phyloP scores from a whole-genome alignment of 1,140 invertebrate species.

The Holotrichia oblita region DNA sequence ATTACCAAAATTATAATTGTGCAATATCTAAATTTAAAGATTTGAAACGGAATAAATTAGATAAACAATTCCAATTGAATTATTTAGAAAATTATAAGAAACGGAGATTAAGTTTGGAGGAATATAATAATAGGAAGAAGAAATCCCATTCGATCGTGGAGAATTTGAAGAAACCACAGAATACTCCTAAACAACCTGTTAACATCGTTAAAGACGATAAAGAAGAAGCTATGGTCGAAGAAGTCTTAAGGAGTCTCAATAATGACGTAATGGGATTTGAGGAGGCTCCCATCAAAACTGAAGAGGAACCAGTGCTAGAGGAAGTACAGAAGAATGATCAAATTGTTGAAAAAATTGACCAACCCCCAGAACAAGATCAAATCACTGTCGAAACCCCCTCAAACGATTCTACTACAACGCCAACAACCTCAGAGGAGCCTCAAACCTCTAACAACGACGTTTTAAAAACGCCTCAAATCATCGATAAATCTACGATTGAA shows the following conservation, averaged over 20 bases:
- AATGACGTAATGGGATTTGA: not conserved
- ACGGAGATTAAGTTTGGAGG: constrained; percentile 41
- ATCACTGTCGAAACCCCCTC: not conserved
- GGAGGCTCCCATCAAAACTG: not conserved
- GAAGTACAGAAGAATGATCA: not conserved
- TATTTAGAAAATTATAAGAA: not conserved
- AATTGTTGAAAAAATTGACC: not conserved
- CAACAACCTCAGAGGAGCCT: not conserved
- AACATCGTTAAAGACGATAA: not conserved
- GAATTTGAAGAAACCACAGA: not conserved
- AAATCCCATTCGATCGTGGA: not conserved
- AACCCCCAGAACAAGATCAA: not conserved
- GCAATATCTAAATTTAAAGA: not conserved
- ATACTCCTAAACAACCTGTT: not conserved
- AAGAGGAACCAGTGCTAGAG: not conserved
- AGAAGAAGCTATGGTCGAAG: not conserved
- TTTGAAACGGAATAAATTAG: not conserved
- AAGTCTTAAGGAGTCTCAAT: not conserved
- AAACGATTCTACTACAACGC: not conserved
- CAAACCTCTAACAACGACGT: too few species aligned
- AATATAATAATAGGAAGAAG: constrained; percentile 43
- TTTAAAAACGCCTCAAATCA: not conserved
- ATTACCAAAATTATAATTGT: not conserved
- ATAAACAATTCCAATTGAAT: not conserved
- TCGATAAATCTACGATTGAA: constrained; percentile 19